Percentiles rank a stretch among this genome's conserved stretches.
Evolutionary conservation across 2,888 invertebrate genomes (phyloP).

Genomic region (Acrocyrtus sp.): DNA sequence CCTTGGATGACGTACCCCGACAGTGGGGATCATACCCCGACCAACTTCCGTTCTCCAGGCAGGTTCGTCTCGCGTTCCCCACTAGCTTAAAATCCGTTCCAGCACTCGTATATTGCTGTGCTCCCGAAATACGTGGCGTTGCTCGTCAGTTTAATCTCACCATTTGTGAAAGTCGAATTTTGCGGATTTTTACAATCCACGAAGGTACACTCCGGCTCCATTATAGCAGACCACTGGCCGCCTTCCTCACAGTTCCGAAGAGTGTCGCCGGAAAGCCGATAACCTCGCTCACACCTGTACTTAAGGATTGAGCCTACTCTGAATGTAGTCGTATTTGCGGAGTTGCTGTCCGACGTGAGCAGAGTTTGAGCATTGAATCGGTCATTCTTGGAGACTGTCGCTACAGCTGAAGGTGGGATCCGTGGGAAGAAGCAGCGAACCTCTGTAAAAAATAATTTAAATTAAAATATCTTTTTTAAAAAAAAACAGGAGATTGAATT

Average conservation of each 20-base stretch:
- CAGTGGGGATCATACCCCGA: constrained; percentile 85
- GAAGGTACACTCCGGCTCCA: constrained; percentile 73
- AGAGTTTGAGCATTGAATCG: constrained; percentile 86
- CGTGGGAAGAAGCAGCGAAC: constrained; percentile 85
- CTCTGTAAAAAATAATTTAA: constrained; percentile 37
- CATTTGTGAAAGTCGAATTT: constrained; percentile 77
- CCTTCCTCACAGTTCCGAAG: constrained; percentile 86
- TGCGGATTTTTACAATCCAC: constrained; percentile 88
- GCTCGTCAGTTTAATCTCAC: constrained; percentile 81
- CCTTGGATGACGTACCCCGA: constrained; percentile 71
- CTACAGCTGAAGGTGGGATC: constrained; percentile 83
- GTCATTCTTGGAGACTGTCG: constrained; percentile 91
- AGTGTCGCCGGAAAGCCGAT: constrained; percentile 86
- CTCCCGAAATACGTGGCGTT: constrained; percentile 92
- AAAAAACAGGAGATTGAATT: background rate
- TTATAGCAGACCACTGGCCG: constrained; percentile 83
- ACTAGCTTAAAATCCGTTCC: constrained; percentile 82
- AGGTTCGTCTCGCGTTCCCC: constrained; percentile 83
- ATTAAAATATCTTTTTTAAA: no score
- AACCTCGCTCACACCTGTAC: constrained; percentile 89
- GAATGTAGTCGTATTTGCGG: constrained; percentile 78
- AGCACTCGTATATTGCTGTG: constrained; percentile 84
- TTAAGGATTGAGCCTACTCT: constrained; percentile 87
- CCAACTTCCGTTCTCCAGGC: constrained; percentile 91
- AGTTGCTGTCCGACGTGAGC: constrained; percentile 75